Percentiles rank a stretch among this genome's conserved stretches.
These are phyloP conservation scores for Phymatocera aterrima DNA, from an alignment of 2,888 invertebrate species.

Conservation along the genomic window DNA sequence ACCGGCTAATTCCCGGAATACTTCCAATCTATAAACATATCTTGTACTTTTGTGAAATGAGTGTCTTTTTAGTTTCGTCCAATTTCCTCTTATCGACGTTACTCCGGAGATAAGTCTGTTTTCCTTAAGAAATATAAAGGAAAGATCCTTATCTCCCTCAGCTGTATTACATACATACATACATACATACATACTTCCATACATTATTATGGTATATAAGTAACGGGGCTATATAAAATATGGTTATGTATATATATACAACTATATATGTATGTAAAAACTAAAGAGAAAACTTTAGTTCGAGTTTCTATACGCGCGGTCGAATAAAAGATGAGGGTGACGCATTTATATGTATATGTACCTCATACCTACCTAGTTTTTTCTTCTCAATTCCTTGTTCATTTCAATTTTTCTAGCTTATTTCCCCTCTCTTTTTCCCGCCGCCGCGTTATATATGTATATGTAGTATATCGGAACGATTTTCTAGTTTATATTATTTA, in stretches of 20 bases:
- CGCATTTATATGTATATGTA: not conserved
- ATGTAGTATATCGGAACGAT: too few species aligned
- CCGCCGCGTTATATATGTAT: too few species aligned
- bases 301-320: not conserved
- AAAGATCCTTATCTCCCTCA: not conserved
- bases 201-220: too few species aligned
- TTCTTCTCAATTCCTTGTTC: not conserved
- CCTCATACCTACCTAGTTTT: not conserved
- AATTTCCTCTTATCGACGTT: too few species aligned
- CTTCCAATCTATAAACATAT: too few species aligned
- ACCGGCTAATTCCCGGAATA: too few species aligned
- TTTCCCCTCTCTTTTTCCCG: too few species aligned
- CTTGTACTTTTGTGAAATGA: too few species aligned
- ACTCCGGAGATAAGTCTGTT: not conserved
- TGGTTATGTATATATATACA: too few species aligned
- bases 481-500: constrained; percentile 49
- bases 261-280: not conserved
- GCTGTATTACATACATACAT: not conserved
- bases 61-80: too few species aligned
- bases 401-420: too few species aligned
- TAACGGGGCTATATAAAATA: too few species aligned
- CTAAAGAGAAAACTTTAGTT: not conserved
- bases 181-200: not conserved
- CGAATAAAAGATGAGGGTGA: constrained; percentile 39
- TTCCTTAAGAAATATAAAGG: not conserved